Percentiles rank a stretch among this genome's conserved stretches.
Conservation (phyloP, 1,140 invertebrate species). For the Belonocnema kinseyi region DNA sequence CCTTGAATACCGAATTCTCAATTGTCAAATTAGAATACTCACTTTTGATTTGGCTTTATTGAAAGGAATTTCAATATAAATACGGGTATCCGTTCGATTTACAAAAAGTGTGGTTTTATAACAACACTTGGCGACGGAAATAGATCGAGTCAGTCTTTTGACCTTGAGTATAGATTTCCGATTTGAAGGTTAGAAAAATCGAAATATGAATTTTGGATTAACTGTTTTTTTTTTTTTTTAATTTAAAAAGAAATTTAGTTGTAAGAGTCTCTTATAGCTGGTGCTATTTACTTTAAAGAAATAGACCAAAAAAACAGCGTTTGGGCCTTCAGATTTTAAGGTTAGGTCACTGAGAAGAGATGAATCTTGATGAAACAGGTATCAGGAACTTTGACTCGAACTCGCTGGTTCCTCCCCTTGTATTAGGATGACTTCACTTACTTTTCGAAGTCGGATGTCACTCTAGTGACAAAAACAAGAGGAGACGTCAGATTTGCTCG, state of each 20-base stretch:
- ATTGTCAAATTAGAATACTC: too few relatives aligned
- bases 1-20: background rate
- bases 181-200: too few relatives aligned
- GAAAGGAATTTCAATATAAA: too few relatives aligned
- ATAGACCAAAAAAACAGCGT: background rate
- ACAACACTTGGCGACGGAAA: too few relatives aligned
- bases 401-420: background rate
- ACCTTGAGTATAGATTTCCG: background rate
- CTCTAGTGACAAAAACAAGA: conserved; percentile 61
- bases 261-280: background rate
- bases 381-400: background rate
- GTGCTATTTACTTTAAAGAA: background rate
- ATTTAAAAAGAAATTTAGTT: conserved; percentile 34
- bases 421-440: background rate
- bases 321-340: background rate
- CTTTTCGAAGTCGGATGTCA: conserved; percentile 21
- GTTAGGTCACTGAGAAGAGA: background rate
- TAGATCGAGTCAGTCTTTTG: conserved; percentile 35
- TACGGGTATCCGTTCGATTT: too few relatives aligned
- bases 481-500: conserved; percentile 80
- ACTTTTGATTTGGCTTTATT: conserved; percentile 6
- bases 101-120: too few relatives aligned
- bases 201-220: background rate
- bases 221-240: background rate
- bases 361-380: too few relatives aligned